Base-by-base conservation (phyloP, 2,797 vertebrate species). In the Artibeus jamaicensis region DNA sequence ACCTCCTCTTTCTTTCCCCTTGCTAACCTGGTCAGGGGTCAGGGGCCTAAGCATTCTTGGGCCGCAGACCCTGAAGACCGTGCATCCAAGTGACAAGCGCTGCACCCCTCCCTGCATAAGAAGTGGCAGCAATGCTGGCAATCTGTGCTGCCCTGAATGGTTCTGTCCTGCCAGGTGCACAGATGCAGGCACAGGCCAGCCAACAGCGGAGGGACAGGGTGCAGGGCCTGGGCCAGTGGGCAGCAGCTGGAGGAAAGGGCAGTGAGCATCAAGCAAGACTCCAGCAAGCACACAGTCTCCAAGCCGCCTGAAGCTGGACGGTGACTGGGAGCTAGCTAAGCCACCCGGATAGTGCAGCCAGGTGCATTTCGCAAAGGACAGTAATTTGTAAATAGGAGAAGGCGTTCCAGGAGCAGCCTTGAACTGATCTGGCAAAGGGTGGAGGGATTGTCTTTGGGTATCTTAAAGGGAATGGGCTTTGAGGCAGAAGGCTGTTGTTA, bases 41-140 rank as follows among this genome's bases (percentile, higher is more conserved):
- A 62, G 11, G 12, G 59, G 29, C 29, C 59, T 12, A 62, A 32
- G 14, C 18, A 4, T 29, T 62, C 12, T 12, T 59, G 24, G 24
- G 29, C 26, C 12, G 1, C 8, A 29, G 62, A 5, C 62, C 15
- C 62, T 65, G 15, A n/a, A n/a, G 32, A 65, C 12, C 5, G 14
- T 1, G 2, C 6, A 14, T 16, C 32, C 32, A 65, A 32, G 14
- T 2, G 2, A 16, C 15, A 16, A 65, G 15, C 14, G 2, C 62
- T n/a, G 29, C 32, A 18, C 62, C 62, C 29, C 62, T 65, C 15
- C 62, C 32, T 65, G 32, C 29, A n/a, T 15, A 3, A n/a, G 14
- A 65, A 65, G 62, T 29, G 32, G 29, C 29, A n/a, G 32, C 32
- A 8, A 15, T 15, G 10, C 32, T n/a, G 62, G 62, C 26, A 16